These are phyloP conservation scores for Kobus ellipsiprymnus DNA, from an alignment of 2,113 vertebrate species.

Conservation along the genomic window DNA sequence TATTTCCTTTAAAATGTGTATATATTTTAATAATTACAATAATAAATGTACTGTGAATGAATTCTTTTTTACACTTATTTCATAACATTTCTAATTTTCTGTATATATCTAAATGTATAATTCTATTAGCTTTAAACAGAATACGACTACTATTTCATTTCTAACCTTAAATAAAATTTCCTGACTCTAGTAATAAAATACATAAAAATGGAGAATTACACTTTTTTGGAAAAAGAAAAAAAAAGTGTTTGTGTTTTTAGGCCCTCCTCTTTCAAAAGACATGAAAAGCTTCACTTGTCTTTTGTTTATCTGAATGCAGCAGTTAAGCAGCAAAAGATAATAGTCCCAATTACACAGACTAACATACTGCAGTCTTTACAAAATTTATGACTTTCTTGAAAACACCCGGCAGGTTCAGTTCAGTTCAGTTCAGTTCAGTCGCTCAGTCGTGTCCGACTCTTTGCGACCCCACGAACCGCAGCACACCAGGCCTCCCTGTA, in stretches of 20 bases:
- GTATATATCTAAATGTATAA: background rate
- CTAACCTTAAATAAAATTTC: background rate
- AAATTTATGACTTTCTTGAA: conserved; percentile 6
- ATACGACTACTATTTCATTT: background rate
- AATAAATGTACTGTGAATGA: background rate
- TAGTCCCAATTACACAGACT: background rate
- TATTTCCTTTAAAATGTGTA: background rate
- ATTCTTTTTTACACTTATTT: background rate
- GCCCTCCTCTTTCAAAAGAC: background rate
- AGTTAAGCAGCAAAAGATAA: background rate
- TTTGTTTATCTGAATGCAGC: background rate
- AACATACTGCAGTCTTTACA: background rate
- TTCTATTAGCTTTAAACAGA: background rate
- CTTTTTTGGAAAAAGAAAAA: background rate
- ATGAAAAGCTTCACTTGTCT: background rate
- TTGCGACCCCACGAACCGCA: no score
- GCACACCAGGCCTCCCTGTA: no score
- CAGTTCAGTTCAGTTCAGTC: no score
- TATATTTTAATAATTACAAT: background rate
- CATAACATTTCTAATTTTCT: background rate
- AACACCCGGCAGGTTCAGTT: background rate
- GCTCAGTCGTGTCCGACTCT: no score
- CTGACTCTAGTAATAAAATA: background rate
- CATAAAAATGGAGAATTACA: background rate
- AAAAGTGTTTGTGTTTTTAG: background rate